Percentiles rank a stretch among this genome's conserved stretches.
Conservation (phyloP, 2,888 invertebrate species). For the Agonopterix alstromeriana region DNA sequence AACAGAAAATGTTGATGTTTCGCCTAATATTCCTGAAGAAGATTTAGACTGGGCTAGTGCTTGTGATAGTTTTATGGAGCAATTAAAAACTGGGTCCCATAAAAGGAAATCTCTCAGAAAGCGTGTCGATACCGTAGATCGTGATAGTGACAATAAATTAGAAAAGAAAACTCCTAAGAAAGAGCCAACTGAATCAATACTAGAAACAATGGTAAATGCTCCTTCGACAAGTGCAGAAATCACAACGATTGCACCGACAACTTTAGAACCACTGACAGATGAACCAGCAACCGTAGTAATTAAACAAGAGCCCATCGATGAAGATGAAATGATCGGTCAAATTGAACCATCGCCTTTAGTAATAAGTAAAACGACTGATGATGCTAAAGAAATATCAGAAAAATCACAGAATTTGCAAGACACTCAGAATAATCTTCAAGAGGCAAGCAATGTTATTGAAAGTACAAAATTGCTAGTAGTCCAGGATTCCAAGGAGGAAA, state of each 20-base stretch:
- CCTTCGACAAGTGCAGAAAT: background rate
- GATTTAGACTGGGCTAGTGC: conserved; percentile 80
- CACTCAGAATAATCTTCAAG: too few relatives aligned
- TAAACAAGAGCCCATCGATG: conserved; percentile 59
- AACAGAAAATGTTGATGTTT: conserved; percentile 18
- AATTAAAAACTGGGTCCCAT: conserved; percentile 78
- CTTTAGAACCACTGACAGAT: background rate
- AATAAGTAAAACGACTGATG: too few relatives aligned
- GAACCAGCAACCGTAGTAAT: conserved; percentile 23
- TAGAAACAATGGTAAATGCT: conserved; percentile 4
- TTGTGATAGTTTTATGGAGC: conserved; percentile 88
- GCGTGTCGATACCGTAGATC: conserved; percentile 46
- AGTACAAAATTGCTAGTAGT: background rate
- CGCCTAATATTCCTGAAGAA: conserved; percentile 26
- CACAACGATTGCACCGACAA: background rate
- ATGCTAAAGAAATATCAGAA: too few relatives aligned
- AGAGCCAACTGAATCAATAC: conserved; percentile 12
- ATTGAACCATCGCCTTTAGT: conserved; percentile 6
- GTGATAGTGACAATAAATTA: background rate
- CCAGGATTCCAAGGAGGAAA: background rate
- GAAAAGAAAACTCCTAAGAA: conserved; percentile 31
- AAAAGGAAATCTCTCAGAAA: conserved; percentile 77
- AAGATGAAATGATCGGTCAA: conserved; percentile 34
- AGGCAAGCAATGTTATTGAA: too few relatives aligned
- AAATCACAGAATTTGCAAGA: too few relatives aligned